Base-by-base conservation (phyloP, 1,140 invertebrate genomes). In the Ctenoplectra terminalis region DNA sequence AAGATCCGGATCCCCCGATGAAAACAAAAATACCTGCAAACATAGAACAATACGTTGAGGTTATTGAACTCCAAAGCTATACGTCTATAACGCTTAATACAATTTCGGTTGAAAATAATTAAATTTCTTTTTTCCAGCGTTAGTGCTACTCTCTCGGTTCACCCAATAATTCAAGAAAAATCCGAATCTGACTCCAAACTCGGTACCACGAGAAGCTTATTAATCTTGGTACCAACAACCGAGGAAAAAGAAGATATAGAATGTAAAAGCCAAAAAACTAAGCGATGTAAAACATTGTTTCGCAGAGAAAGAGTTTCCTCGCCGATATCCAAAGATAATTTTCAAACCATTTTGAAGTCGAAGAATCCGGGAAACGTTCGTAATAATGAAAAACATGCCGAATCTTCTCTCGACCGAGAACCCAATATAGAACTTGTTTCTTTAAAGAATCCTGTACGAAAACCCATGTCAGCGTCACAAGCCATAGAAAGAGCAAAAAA, bases 211-310 rank as follows among this genome's bases (percentile, higher is more conserved):
- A 85, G 82, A 56, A 86, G 83, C 2, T 73, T 72, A 20, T 0
- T 87, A 13, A 81, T 84, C 26, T 61, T 86, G 31, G 72, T 88
- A 23, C 81, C 88, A 31, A 23, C 69, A 0, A 23, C 56, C 29
- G 63, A 69, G 11, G 26, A 34, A 15, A 40, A 34, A 29, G 72
- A 63, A 8, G 29, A 70, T 15, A 17, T 11, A 1, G 15, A 7
- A 1, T 11, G 13, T 3, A 82, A 48, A 9, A 43, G 66, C 9
- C 81, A 69, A 74, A 87, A 81, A 70, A 83, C 6, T 11, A 89
- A 88, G 40, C 90, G 87, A 43, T 89, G 89, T 61, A 83, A 80
- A 11, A 40, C 64, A n/a, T 17, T 61, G 37, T 34, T 67, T 40
- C 54, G 11, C 1, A 71, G 56, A 63, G 48, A 63, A 34, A 75